Conservation (phyloP, 2,797 vertebrate species). For the Sibirionetta formosa region DNA sequence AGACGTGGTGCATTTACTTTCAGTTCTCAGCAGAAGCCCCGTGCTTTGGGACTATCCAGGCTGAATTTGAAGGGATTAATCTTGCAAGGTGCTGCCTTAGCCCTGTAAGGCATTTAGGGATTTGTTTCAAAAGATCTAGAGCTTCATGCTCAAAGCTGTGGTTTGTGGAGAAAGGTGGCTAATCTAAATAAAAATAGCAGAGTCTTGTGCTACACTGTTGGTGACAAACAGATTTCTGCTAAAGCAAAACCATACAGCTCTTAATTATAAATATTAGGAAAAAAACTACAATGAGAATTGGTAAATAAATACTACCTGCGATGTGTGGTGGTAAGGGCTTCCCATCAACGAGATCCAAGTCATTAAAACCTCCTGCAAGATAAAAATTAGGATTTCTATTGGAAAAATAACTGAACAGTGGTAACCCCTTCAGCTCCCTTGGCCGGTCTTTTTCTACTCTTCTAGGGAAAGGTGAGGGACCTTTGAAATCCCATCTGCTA, state of each 20-base stretch:
- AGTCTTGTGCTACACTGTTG: background rate
- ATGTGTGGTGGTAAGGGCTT: constrained; percentile 47
- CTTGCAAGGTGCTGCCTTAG: background rate
- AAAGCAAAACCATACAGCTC: background rate
- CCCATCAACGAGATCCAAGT: constrained; percentile 73
- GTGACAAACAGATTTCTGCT: background rate
- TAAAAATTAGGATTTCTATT: background rate
- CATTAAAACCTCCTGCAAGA: constrained; percentile 67
- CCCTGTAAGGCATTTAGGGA: background rate
- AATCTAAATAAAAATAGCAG: background rate
- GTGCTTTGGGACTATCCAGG: background rate
- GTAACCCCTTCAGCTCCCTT: background rate
- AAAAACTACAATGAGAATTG: background rate
- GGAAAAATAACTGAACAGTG: background rate
- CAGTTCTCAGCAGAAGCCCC: background rate
- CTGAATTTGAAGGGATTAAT: background rate
- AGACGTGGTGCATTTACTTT: background rate
- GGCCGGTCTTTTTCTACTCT: background rate
- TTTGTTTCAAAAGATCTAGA: background rate
- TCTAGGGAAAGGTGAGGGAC: background rate
- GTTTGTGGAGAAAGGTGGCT: background rate
- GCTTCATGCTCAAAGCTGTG: background rate
- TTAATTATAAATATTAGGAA: background rate
- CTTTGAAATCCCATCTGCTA: background rate
- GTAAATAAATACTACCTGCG: constrained; percentile 44